Evolutionary conservation across 2,888 invertebrate genomes (phyloP).

Genomic region (Eustalomyia histrio): DNA sequence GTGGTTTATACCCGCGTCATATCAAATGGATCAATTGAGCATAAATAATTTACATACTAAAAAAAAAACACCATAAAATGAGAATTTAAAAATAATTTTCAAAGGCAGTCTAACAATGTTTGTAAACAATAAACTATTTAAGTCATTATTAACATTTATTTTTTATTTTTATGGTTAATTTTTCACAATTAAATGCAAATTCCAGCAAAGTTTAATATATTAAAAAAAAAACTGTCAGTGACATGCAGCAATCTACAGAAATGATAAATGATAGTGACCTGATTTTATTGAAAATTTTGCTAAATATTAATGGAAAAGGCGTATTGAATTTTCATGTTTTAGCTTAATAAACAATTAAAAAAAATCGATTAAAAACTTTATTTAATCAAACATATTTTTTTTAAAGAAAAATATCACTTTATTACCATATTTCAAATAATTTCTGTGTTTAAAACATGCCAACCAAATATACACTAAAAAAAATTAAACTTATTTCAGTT

Average conservation of each 20-base stretch:
- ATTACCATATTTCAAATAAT: too few relatives aligned
- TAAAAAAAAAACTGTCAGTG: neutral
- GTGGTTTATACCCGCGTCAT: slow-evolving; percentile 56
- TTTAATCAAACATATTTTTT: neutral
- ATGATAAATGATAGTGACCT: slow-evolving; percentile 62
- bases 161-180: slow-evolving; percentile 33
- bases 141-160: neutral
- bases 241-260: slow-evolving; percentile 24
- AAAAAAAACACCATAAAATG: slow-evolving; percentile 9
- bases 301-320: neutral
- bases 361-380: neutral
- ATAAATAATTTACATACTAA: slow-evolving; percentile 15
- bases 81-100: slow-evolving; percentile 27
- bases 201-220: neutral
- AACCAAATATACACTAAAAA: too few relatives aligned
- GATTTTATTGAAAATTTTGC: slow-evolving; percentile 53
- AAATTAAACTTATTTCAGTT: too few relatives aligned
- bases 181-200: slow-evolving; percentile 35
- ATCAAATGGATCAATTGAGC: slow-evolving; percentile 61
- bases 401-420: neutral
- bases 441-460: too few relatives aligned
- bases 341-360: neutral
- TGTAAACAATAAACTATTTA: slow-evolving; percentile 29
- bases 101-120: slow-evolving; percentile 13
- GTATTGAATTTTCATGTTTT: neutral